A percentile compares a stretch with the other conserved stretches of the same genome.
Evolutionary conservation across 1,140 invertebrate genomes (phyloP).

Genomic region (Anadara kagoshimensis): DNA sequence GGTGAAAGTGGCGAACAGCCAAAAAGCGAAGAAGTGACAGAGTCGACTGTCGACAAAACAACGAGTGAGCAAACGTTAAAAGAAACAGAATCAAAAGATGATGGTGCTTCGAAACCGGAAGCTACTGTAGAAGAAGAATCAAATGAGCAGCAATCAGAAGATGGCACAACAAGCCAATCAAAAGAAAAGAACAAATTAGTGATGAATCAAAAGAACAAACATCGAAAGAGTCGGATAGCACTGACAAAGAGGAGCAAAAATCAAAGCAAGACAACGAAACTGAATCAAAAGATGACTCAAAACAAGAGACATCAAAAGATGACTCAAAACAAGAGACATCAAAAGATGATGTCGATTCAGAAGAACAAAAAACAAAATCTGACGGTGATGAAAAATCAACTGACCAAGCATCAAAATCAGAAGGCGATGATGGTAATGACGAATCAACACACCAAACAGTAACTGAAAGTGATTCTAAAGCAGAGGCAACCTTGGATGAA

Average conservation of each 20-base stretch:
- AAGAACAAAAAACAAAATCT: not conserved
- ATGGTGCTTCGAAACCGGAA: no score
- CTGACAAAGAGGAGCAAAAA: conserved; percentile 36
- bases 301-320: conserved; percentile 65
- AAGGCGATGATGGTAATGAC: conserved; percentile 50
- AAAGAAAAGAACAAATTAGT: not conserved
- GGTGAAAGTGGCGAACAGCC: not conserved
- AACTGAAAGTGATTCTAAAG: not conserved
- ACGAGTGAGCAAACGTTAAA: not conserved
- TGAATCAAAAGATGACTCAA: conserved; percentile 51
- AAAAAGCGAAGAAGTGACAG: not conserved
- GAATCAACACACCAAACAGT: conserved; percentile 32
- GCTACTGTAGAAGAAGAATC: conserved; percentile 4
- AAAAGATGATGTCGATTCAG: not conserved
- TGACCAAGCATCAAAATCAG: conserved; percentile 20
- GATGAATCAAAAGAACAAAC: not conserved
- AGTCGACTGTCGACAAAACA: not conserved
- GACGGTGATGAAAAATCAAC: conserved; percentile 31
- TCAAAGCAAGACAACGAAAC: not conserved
- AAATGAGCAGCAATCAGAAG: conserved; percentile 11
- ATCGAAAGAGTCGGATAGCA: conserved; percentile 3
- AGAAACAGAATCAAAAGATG: conserved; percentile 11
- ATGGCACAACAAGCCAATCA: conserved; percentile 3
- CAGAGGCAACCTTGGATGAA: conserved; percentile 4
- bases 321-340: conserved; percentile 57